Base-by-base conservation (phyloP, 1,140 invertebrate genomes). In the Caenorhabditis briggsae region DNA sequence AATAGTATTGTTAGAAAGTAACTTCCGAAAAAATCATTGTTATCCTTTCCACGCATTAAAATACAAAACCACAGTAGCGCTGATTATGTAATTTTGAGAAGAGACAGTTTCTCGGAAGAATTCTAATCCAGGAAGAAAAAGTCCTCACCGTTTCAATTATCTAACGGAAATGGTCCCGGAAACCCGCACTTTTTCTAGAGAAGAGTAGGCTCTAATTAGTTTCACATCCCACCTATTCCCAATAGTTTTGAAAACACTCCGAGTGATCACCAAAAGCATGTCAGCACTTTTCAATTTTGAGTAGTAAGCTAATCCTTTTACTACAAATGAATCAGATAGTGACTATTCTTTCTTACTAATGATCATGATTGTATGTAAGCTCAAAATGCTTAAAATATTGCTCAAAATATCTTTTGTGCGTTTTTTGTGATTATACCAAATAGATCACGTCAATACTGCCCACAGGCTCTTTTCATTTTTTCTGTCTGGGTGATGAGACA, bases 81-180 rank as follows among this genome's bases (percentile, higher is more conserved):
- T 58, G 8, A 8, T 58, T 58, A 20, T n/a, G 56, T 14, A 20
- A 14, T 25, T 61, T 70, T 46, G 6, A 16, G 46, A 46, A 12
- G n/a, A 70, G n/a, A 5, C 11, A 43, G 7, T 43, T 5, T n/a
- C 43, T 70, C 33, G 64, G 41, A 70, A 70, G 64, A 70, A 46
- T n/a, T 70, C 20, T 5, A 70, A 70, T 70, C 64, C 64, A 43
- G 64, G 64, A 70, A 70, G 64, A 70, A 46, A 46, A 70, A 18
- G 18, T 33, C 33, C 33, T 1, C 43, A 1, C 43, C 0, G 12
- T 16, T n/a, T 43, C 11, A 70, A 70, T 70, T 70, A 70, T 70
- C 8, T 7, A 18, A 43, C 64, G 64, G 64, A 70, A 18, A 14
- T 70, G 64, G 41, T 70, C 64, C 41, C 18, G 3, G 14, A 16